These are phyloP conservation scores for Arrhopalites spinosus DNA, from an alignment of 2,888 invertebrate genomes.

Conservation along the genomic window DNA sequence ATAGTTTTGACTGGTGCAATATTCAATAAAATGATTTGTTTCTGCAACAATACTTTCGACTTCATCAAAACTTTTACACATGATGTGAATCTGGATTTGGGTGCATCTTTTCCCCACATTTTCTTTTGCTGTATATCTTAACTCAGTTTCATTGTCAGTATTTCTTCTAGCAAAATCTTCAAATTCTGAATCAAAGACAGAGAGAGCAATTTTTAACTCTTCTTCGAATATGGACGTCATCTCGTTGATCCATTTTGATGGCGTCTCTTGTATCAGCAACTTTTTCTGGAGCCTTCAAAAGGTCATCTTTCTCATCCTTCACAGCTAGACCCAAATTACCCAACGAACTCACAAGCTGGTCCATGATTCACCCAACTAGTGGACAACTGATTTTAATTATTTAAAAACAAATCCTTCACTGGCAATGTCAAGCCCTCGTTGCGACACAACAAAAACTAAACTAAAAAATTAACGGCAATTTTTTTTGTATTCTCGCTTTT, in stretches of 20 bases:
- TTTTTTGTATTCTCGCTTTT: too few relatives aligned
- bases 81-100: background rate
- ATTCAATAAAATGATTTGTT: background rate
- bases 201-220: background rate
- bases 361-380: too few relatives aligned
- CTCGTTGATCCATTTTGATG: background rate
- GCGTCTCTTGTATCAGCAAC: background rate
- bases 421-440: too few relatives aligned
- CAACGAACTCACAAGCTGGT: background rate
- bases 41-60: background rate
- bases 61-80: background rate
- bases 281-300: background rate
- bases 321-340: background rate
- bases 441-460: too few relatives aligned
- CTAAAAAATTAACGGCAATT: too few relatives aligned
- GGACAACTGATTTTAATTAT: too few relatives aligned
- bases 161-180: background rate
- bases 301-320: background rate
- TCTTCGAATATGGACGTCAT: background rate
- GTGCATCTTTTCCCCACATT: background rate
- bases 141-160: background rate
- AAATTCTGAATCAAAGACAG: background rate
- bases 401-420: too few relatives aligned
- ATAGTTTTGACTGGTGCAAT: background rate
- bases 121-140: background rate